Conservation (phyloP, 2,797 vertebrate species). For the Triplophysa bombifrons region DNA sequence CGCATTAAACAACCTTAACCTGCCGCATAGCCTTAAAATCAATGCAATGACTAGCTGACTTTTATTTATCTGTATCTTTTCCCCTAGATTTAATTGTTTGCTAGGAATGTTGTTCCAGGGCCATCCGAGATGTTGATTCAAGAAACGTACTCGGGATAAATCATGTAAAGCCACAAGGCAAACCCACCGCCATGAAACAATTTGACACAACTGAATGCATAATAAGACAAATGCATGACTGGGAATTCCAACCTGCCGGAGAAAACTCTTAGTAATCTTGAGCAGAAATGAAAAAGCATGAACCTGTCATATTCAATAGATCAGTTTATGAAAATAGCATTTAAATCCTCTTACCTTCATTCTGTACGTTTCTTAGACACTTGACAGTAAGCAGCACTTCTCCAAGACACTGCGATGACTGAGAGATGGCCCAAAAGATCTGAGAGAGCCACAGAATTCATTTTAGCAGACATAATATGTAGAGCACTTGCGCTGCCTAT, state of each 20-base stretch:
- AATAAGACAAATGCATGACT: background rate
- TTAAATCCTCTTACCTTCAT: constrained; percentile 5
- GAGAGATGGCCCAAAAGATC: background rate
- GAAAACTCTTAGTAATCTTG: background rate
- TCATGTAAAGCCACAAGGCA: background rate
- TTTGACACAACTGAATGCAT: background rate
- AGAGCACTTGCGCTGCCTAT: background rate
- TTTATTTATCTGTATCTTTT: background rate
- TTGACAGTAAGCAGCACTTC: background rate
- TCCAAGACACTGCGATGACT: background rate
- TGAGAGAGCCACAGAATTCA: background rate
- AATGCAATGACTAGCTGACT: background rate
- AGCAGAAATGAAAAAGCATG: background rate
- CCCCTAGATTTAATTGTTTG: constrained; percentile 7
- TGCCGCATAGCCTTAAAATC: too few species aligned
- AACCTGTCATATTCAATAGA: background rate
- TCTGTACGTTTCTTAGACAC: background rate
- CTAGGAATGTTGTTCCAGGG: background rate
- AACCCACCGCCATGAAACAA: background rate
- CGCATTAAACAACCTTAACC: background rate
- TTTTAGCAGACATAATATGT: background rate
- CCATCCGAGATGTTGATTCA: constrained; percentile 7
- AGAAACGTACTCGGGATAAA: background rate
- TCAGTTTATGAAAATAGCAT: background rate
- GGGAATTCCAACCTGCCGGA: background rate